These are phyloP conservation scores for Pocota personata DNA, from an alignment of 2,888 invertebrate genomes.

Conservation along the genomic window DNA sequence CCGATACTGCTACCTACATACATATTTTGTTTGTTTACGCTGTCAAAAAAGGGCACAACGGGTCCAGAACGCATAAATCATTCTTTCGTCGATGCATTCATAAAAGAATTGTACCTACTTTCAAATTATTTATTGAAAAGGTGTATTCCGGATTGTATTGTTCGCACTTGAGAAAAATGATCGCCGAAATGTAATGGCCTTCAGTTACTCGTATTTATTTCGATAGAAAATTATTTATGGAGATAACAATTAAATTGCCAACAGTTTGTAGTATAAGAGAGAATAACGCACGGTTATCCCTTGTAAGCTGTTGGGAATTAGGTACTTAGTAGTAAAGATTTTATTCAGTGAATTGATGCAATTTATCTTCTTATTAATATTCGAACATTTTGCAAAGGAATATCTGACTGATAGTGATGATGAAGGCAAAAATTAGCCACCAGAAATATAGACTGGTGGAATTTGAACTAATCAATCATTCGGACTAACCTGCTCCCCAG, in stretches of 20 bases:
- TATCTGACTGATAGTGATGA: too few species aligned
- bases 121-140: constrained; percentile 33
- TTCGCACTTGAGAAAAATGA: constrained; percentile 28
- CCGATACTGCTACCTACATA: background rate
- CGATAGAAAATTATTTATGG: constrained; percentile 10
- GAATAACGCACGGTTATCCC: constrained; percentile 27
- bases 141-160: constrained; percentile 35
- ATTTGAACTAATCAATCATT: too few species aligned
- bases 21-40: constrained; percentile 33
- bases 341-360: constrained; percentile 1
- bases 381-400: too few species aligned
- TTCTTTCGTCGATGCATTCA: constrained; percentile 30
- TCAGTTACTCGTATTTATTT: constrained; percentile 42
- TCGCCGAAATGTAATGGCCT: background rate
- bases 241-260: constrained; percentile 17
- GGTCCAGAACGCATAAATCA: constrained; percentile 47
- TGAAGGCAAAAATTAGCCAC: too few species aligned
- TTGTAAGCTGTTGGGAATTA: constrained; percentile 24
- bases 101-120: background rate
- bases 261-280: constrained; percentile 5
- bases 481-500: too few species aligned
- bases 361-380: constrained; percentile 24
- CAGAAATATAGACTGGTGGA: too few species aligned
- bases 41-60: constrained; percentile 42
- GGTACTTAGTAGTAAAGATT: background rate